Base-by-base conservation (phyloP, 2,888 invertebrate species). In the Hanleya hanleyi region DNA sequence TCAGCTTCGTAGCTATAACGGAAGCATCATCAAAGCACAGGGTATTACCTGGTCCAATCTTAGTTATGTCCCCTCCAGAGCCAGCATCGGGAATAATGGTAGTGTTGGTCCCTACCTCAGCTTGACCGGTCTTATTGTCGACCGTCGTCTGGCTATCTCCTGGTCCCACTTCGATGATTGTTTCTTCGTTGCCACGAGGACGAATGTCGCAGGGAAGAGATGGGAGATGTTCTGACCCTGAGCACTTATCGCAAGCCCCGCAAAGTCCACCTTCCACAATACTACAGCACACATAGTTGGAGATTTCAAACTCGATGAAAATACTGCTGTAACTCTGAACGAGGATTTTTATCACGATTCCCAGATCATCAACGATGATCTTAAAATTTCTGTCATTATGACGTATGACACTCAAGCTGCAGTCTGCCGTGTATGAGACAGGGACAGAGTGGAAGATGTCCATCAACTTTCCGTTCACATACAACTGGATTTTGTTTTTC, bases 21-120 rank as follows among this genome's bases (percentile, higher is more conserved):
- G 81, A 81, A 1, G 76, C 72, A 47, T 79, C 75, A 15, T 73
- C 49, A 64, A 80, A 78, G 32, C 75, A 75, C 9, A 82, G 49
- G 32, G 76, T 51, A 33, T 76, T 75, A 9, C 78, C 78, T 9
- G n/a, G 72, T 9, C 76, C 78, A 0, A 72, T 67, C n/a, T n/a
- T n/a, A n/a, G n/a, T n/a, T n/a, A n/a, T n/a, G n/a, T n/a, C n/a
- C n/a, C n/a, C n/a, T n/a, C n/a, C n/a, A n/a, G n/a, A n/a, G n/a
- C n/a, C n/a, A n/a, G n/a, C n/a, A n/a, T n/a, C n/a, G n/a, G n/a
- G n/a, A n/a, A n/a, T n/a, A n/a, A n/a, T n/a, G n/a, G n/a, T n/a
- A 9, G 29, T 29, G 18, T 57, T 26, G 22, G 26, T 47, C 1
- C 18, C 12, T 15, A 67, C 26, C 9, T n/a, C 6, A 7, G 33